phyloP scores from a whole-genome alignment of 2,113 vertebrate species.

The Lepidothrix coronata region DNA sequence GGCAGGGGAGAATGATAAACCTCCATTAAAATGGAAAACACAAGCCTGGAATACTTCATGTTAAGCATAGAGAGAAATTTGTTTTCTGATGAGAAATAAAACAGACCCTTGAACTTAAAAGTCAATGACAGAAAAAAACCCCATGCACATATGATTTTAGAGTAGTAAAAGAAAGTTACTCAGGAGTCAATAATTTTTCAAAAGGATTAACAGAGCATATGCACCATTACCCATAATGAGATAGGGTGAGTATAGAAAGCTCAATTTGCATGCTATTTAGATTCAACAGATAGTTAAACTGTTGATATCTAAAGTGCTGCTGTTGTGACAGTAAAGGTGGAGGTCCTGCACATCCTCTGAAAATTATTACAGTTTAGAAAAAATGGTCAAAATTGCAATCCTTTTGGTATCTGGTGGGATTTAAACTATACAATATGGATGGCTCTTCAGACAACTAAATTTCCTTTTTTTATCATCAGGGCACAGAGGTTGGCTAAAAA shows the following conservation, averaged over 20 bases:
- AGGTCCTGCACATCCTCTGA: constrained; percentile 5
- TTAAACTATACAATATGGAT: constrained; percentile 17
- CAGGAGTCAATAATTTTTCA: constrained; percentile 40
- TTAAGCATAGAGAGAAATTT: constrained; percentile 5
- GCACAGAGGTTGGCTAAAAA: neutral
- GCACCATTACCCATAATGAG: constrained; percentile 14
- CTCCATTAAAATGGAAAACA: constrained; percentile 38
- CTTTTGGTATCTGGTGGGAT: neutral
- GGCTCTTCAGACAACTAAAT: constrained; percentile 10
- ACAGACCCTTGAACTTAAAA: constrained; percentile 53
- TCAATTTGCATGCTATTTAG: constrained; percentile 36
- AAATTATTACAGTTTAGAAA: constrained; percentile 20
- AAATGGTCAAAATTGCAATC: neutral
- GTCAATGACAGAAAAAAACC: constrained; percentile 9
- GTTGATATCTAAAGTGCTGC: constrained; percentile 23
- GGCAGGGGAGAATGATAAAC: neutral
- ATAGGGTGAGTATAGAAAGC: neutral
- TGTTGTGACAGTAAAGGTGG: constrained; percentile 25
- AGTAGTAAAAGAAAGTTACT: constrained; percentile 24
- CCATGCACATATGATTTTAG: neutral
- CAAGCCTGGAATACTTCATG: neutral
- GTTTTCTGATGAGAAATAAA: constrained; percentile 59
- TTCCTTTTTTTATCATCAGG: constrained; percentile 1
- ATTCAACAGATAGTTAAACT: constrained; percentile 40
- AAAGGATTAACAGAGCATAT: constrained; percentile 40